A percentile compares a stretch with the other conserved stretches of the same genome.
These are phyloP conservation scores for Chloroceryle aenea DNA, from an alignment of 2,113 vertebrate genomes.

Conservation along the genomic window DNA sequence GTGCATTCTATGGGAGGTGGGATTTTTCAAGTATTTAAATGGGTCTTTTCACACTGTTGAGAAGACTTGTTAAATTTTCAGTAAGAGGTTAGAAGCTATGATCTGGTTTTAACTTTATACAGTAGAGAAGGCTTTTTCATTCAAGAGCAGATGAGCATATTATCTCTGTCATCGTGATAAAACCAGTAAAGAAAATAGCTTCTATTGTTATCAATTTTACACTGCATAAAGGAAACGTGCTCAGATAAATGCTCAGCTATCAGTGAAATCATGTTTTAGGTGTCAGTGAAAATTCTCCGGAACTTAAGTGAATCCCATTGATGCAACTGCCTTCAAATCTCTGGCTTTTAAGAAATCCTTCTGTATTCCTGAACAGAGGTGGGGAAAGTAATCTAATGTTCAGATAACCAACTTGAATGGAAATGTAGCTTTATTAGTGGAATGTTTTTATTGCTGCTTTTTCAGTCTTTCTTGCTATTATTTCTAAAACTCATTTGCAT, in stretches of 20 bases:
- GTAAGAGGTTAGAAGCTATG: neutral
- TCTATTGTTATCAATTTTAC: neutral
- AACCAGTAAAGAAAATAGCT: neutral
- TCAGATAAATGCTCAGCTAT: neutral
- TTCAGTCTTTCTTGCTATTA: neutral
- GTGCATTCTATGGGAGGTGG: neutral
- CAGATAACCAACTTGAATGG: neutral
- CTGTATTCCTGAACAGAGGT: neutral
- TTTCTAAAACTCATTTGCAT: neutral
- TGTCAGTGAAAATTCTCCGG: neutral
- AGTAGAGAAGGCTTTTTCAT: neutral
- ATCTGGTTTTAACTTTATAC: neutral
- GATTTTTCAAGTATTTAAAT: neutral
- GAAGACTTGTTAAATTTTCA: neutral
- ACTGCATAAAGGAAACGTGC: neutral
- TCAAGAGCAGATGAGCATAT: neutral
- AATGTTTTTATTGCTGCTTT: neutral
- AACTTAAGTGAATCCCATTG: neutral
- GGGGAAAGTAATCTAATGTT: neutral
- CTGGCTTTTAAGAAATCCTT: neutral
- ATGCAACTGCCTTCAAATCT: neutral
- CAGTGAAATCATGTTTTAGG: neutral
- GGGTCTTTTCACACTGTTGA: neutral
- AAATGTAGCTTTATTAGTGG: neutral
- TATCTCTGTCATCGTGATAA: neutral